Evolutionary conservation across 2,888 invertebrate species (phyloP), one percentile per base, ranked within the genome.

Genomic region (Nomada hirtipes): DNA sequence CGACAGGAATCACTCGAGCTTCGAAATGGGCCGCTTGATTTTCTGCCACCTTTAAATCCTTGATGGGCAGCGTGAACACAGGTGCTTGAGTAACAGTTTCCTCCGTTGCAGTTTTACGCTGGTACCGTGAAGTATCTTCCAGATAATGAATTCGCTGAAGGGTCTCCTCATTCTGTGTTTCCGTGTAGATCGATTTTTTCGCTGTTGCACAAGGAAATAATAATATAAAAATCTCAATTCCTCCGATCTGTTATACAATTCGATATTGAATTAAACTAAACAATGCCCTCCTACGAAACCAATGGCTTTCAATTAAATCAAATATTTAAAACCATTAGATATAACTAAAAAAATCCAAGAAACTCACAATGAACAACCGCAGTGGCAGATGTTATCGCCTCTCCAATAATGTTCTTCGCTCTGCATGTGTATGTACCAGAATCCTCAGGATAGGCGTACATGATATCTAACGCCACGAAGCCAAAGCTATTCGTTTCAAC

Each of bases 401-500:
- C 98, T 57, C 99, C 99, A 20, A 98, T 95, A 70, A 97, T 97
- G 91, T 99, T 99, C 71, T 96, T 97, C 2, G 99, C 98, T 90
- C 98, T 96, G 93, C 98, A 98, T 0, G 98, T 99, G 93, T 99
- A 99, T 0, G 97, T 97, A 64, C 99, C 99, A 20, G 98, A 97
- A 95, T 99, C 99, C 93, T 99, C 99, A 11, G 99, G 98, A 91
- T 98, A 97, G 79, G 98, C 97, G 88, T 98, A 97, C 95, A 98
- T 96, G 88, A 99, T 98, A 92, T 99, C 99, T 77, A 99, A 95
- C 36, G 99, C 98, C 18, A 99, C 99, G 93, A 98, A 99, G 60
- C 99, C 99, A 93, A 99, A 99, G 94, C 98, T 99, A 92, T 98
- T 98, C 11, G 98, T 98, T 94, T 99, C 98, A 15, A 98, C 97